Base-by-base conservation (phyloP, 2,888 invertebrate genomes). In the Muschampia plurimacula region DNA sequence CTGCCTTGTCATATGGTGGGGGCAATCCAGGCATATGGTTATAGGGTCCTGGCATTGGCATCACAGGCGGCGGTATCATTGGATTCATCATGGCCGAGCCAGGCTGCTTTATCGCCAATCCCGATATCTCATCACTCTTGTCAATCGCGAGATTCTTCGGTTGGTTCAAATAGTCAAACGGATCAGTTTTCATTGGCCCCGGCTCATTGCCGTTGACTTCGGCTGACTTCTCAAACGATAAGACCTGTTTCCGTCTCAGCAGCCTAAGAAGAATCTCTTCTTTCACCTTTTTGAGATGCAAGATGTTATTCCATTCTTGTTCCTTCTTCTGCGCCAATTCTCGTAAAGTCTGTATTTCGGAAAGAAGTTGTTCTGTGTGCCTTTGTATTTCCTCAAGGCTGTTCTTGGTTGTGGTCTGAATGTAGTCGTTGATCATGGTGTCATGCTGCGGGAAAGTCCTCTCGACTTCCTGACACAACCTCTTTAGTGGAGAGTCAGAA, bases 251-350 rank as follows among this genome's bases (percentile, higher is more conserved):
- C 79, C 96, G 95, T 74, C 97, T 95, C 73, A 97, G 94, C 49
- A 98, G 89, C 77, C 98, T 93, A 8, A 97, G 90, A 67, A 97
- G 91, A 32, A 97, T 95, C 83, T 98, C 98, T 83, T 98, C 97
- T 90, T 98, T 98, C 4, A 98, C 95, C 86, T 97, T 97, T 84
- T 97, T 97, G 78, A 97, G 91, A 82, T 97, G 96, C 13, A 98
- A 87, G 69, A 98, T 96, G 74, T 97, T 96, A 85, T 98, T 97
- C 97, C 97, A 97, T 87, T 98, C 98, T 80, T 96, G 95, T 90
- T 98, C 98, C 86, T 98, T 98, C 82, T 96, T 96, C 80, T 96
- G 95, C 0, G 97, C 96, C 67, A 97, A 90, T 80, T 96, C 97
- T 76, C 96, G 95, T 74, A 98, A 89, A 0, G 96, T 96, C 81